Evolutionary conservation across 2,797 vertebrate genomes (phyloP).

Genomic region (Phalanger gymnotis): DNA sequence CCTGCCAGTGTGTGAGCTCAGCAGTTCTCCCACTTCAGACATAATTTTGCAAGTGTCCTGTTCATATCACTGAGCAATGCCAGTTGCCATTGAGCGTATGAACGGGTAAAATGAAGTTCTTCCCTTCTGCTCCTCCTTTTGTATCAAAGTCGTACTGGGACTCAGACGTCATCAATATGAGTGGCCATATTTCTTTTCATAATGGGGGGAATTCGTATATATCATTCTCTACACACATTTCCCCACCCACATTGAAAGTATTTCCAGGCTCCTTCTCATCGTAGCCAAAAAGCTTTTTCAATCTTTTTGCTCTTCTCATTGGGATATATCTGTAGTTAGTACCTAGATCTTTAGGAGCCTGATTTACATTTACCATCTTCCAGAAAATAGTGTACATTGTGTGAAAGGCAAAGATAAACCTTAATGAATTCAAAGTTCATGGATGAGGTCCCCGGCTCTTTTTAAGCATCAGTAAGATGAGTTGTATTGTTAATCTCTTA

Average conservation of each 20-base stretch:
- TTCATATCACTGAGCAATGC: neutral
- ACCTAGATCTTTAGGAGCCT: neutral
- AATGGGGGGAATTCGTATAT: neutral
- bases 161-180: neutral
- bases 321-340: neutral
- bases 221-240: neutral
- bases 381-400: neutral
- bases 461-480: neutral
- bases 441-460: neutral
- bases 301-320: neutral
- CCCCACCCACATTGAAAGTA: neutral
- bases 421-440: neutral
- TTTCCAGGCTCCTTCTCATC: neutral
- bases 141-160: neutral
- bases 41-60: neutral
- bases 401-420: neutral
- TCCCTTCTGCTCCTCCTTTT: neutral
- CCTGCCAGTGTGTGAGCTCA: neutral
- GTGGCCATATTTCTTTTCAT: neutral
- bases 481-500: neutral
- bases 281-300: neutral
- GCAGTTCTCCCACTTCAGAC: neutral
- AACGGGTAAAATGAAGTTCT: neutral
- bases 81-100: neutral
- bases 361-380: neutral